Evolutionary conservation across 1,140 invertebrate genomes (phyloP), one percentile per base, ranked within the genome.

Genomic region (Papilio polytes): DNA sequence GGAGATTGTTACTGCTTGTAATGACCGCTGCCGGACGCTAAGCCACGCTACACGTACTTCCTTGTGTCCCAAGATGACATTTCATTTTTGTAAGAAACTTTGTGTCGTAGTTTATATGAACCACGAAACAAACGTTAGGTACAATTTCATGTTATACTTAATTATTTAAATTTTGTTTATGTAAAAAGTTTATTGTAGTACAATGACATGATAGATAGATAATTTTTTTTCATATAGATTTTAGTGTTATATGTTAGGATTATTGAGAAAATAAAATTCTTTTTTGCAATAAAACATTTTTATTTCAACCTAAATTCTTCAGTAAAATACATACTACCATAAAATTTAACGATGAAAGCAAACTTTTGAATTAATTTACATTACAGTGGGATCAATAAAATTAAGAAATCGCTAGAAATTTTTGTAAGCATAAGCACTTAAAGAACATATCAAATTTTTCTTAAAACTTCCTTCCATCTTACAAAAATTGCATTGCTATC

Each of bases 271-370:
- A 83, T 80, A 66, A 83, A 84, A 88, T 80, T 56, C 74, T 59
- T 56, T 72, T n/a, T 59, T 74, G 79, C 86, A 88, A 88, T 87
- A 88, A 88, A 86, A 86, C 77, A 82, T 88, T 83, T 90, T 89
- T 90, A 88, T 89, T 88, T 85, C 84, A 91, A 90, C 88, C 85
- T 87, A 90, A 87, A 86, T 77, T 87, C 88, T 82, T 78, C 80
- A 84, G 66, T 85, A 86, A 86, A 85, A 85, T 86, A 83, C 88
- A 85, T 85, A 85, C 83, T 90, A 90, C 85, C 83, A 51, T 87
- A 87, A 81, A 87, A 81, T 81, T 88, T 85, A 86, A 90, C 87
- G 88, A 89, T 86, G 82, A 91, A 89, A 91, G 89, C 89, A 79
- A 84, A 84, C 76, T 84, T 81, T 83, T 85, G 86, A 44, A 76